Evolutionary conservation across 2,797 vertebrate species (phyloP), one percentile per base, ranked within the genome.

Genomic region (Pseudotriccus pelzelni): DNA sequence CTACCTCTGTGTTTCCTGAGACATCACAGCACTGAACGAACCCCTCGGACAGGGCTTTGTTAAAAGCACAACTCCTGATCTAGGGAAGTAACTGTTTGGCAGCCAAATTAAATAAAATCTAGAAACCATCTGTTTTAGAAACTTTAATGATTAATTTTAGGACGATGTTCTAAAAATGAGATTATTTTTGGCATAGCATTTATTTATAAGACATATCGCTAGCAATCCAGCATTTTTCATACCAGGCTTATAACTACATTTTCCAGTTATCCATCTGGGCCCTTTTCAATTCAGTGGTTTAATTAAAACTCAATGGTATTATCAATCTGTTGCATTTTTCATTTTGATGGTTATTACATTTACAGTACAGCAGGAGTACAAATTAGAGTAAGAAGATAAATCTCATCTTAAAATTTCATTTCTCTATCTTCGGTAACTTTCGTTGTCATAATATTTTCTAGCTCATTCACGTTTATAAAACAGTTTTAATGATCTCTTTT

Each of bases 291-390:
- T 98, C 97, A 98, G 97, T 97, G 91, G 96, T 98, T 98, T 98
- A 98, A 98, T 98, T 98, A 98, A 98, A 98, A 97, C 97, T 98
- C 98, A 98, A 97, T 98, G 97, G 97, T 98, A 98, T 98, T 98
- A 98, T 97, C 97, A 98, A 98, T 98, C 98, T 98, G 98, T 96
- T 98, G 97, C 97, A 98, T 98, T 98, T 98, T 98, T 98, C 97
- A 98, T 98, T 97, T 97, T 98, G 98, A 98, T 97, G 95, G 97
- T 98, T 98, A 98, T 98, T 98, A 97, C 96, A 97, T 98, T 98
- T 98, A 98, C 96, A 98, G 97, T 98, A 98, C 97, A 98, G 97
- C 97, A 98, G 97, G 97, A 98, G 96, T 97, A 97, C 96, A 98
- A 98, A 98, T 98, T 98, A 97, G 97, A 98, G 96, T 83, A 95